phyloP scores from a whole-genome alignment of 2,797 vertebrate species.

The Eurystomus glaucurus region DNA sequence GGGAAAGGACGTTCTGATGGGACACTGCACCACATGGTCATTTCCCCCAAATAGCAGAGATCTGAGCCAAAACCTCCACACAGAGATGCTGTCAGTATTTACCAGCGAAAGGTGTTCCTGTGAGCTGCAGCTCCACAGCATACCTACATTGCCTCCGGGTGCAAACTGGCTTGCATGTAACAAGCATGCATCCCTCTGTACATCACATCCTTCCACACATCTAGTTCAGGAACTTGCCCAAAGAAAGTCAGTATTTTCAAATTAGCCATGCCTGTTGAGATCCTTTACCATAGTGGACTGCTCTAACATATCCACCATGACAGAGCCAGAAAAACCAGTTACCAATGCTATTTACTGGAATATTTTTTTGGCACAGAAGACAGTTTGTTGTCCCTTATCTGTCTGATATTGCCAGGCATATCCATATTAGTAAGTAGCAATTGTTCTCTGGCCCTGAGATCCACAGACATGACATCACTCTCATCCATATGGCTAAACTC shows the following conservation, averaged over 20 bases:
- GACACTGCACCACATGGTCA: not conserved
- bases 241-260: not conserved
- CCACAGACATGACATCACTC: accelerated
- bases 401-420: not conserved
- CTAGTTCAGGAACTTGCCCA: not conserved
- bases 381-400: conserved; percentile 2
- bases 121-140: not conserved
- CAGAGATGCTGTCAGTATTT: not conserved
- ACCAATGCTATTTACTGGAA: not conserved
- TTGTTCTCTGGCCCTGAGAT: not conserved
- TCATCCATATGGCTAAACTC: not conserved
- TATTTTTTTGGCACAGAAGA: not conserved
- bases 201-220: not conserved
- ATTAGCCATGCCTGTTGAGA: not conserved
- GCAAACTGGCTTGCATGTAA: accelerated
- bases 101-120: not conserved
- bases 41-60: not conserved
- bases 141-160: not conserved
- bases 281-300: not conserved
- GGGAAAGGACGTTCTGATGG: not conserved
- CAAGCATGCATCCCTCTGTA: accelerated
- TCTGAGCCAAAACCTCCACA: not conserved
- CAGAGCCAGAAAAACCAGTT: not conserved
- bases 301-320: not conserved
- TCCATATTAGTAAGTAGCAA: not conserved